These are phyloP conservation scores for Microtus montanus DNA, from an alignment of 2,113 vertebrate species.

Conservation along the genomic window DNA sequence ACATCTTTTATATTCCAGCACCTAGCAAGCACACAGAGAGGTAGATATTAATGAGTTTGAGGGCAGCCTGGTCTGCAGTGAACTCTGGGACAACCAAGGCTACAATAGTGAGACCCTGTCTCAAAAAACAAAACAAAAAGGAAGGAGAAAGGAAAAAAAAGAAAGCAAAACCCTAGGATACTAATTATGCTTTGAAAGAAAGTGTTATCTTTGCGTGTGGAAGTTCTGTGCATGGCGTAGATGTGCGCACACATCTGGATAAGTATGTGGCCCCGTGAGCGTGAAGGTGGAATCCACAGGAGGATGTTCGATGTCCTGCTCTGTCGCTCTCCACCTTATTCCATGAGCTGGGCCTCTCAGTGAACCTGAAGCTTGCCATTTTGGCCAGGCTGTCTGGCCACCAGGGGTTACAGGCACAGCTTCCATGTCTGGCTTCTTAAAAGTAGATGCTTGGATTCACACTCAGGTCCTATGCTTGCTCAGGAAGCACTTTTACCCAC, in stretches of 20 bases:
- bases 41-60: neutral
- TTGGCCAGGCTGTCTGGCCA: neutral
- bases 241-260: rapidly evolving
- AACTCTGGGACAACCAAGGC: neutral
- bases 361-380: neutral
- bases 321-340: neutral
- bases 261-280: neutral
- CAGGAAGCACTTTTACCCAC: neutral
- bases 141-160: neutral
- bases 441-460: neutral
- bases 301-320: neutral
- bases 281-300: neutral
- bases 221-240: neutral
- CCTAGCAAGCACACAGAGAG: neutral
- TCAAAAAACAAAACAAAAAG: neutral
- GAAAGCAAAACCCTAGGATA: neutral
- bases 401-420: neutral
- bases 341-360: neutral
- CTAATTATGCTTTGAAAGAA: neutral
- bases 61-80: neutral
- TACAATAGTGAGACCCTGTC: neutral
- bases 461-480: neutral
- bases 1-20: neutral
- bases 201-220: neutral
- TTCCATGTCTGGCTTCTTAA: neutral